Conservation (phyloP, 2,797 vertebrate species). For the Australoheros facetus region DNA sequence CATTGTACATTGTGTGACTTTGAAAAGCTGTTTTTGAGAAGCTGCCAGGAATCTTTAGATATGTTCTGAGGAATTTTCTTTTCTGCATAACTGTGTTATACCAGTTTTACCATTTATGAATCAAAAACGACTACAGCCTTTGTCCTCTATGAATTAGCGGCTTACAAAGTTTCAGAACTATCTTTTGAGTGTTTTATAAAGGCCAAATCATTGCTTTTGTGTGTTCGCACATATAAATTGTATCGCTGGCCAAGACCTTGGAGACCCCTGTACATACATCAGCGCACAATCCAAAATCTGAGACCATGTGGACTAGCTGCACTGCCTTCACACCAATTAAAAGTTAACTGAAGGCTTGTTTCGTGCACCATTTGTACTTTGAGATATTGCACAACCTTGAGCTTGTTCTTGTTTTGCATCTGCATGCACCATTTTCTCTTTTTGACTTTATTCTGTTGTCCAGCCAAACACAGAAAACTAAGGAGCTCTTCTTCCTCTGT, state of each 20-base stretch:
- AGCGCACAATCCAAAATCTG: neutral
- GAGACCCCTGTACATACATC: neutral
- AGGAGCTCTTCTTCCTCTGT: neutral
- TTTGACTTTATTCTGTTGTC: conserved; percentile 1
- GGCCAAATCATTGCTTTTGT: neutral
- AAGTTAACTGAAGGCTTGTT: neutral
- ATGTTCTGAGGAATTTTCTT: neutral
- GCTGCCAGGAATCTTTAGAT: neutral
- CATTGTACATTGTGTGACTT: too few species aligned
- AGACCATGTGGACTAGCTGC: neutral
- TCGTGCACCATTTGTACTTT: neutral
- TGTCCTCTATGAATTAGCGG: neutral
- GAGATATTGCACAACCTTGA: neutral
- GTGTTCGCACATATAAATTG: neutral
- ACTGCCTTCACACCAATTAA: neutral
- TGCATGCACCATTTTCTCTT: neutral
- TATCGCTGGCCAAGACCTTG: neutral
- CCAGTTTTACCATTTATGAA: neutral
- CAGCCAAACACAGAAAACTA: conserved; percentile 5
- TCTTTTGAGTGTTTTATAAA: neutral
- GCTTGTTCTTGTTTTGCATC: neutral
- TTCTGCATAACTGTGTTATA: neutral
- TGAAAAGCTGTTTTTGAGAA: neutral
- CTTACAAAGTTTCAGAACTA: neutral
- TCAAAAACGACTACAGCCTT: neutral